Conservation (phyloP, 2,797 vertebrate genomes). For the Choloepus didactylus region DNA sequence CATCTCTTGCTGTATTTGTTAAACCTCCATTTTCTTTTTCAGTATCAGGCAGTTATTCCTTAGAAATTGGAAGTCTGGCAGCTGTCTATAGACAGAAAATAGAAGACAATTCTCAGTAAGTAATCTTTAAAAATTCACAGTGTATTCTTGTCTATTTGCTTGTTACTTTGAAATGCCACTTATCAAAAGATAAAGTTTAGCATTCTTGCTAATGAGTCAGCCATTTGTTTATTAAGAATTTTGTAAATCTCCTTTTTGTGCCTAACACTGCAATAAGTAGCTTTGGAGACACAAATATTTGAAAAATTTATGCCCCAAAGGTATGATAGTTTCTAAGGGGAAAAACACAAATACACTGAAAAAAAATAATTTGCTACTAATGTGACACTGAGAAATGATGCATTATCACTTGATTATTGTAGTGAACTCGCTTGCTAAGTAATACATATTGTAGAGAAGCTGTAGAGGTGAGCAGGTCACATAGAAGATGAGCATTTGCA, state of each 20-base stretch:
- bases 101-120: slow-evolving; percentile 90
- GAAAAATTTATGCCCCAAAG: not conserved
- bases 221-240: slow-evolving; percentile 27
- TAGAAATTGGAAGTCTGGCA: slow-evolving; percentile 87
- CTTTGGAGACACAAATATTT: not conserved
- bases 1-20: slow-evolving; percentile 62
- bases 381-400: not conserved
- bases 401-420: no score
- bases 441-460: not conserved
- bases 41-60: slow-evolving; percentile 90
- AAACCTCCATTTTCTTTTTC: slow-evolving; percentile 82
- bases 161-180: not conserved
- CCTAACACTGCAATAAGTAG: not conserved
- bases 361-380: not conserved
- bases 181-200: slow-evolving; percentile 8
- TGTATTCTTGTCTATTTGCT: not conserved
- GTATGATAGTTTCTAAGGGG: not conserved
- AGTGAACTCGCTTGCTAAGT: no score
- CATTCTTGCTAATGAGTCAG: not conserved
- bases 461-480: not conserved
- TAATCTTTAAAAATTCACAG: slow-evolving; percentile 64
- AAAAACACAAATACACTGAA: not conserved
- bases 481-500: not conserved
- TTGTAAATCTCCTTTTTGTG: slow-evolving; percentile 11
- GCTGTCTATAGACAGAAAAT: slow-evolving; percentile 89